Evolutionary conservation across 2,113 vertebrate species (phyloP).

Genomic region (Heteronetta atricapilla): DNA sequence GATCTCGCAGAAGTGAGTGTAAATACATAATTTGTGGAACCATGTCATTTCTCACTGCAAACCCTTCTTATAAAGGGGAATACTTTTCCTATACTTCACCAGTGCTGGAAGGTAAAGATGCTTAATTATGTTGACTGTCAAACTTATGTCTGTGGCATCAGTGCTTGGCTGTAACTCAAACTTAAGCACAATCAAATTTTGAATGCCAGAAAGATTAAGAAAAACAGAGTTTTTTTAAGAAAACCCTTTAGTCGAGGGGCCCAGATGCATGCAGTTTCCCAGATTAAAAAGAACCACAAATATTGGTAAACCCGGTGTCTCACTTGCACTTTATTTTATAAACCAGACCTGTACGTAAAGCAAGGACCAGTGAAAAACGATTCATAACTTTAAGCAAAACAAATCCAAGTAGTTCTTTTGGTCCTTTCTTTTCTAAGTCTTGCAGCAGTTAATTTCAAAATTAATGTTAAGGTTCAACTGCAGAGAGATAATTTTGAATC

Average conservation of each 20-base stretch:
- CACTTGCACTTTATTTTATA: neutral
- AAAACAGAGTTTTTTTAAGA: neutral
- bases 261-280: neutral
- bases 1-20: neutral
- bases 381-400: neutral
- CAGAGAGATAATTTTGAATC: slow-evolving; percentile 42
- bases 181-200: neutral
- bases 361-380: neutral
- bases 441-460: slow-evolving; percentile 47
- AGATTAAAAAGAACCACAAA: neutral
- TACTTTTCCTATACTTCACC: neutral
- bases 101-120: neutral
- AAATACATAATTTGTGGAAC: neutral
- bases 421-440: neutral
- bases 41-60: neutral
- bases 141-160: neutral
- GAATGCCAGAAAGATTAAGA: neutral
- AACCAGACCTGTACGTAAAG: neutral
- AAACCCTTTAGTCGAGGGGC: neutral
- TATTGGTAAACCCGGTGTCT: neutral
- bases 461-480: slow-evolving; percentile 47
- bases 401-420: neutral
- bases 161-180: neutral
- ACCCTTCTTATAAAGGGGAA: neutral
- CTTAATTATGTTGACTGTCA: neutral